These are phyloP conservation scores for Thripadectes ignobilis DNA, from an alignment of 2,797 vertebrate genomes.

Conservation along the genomic window DNA sequence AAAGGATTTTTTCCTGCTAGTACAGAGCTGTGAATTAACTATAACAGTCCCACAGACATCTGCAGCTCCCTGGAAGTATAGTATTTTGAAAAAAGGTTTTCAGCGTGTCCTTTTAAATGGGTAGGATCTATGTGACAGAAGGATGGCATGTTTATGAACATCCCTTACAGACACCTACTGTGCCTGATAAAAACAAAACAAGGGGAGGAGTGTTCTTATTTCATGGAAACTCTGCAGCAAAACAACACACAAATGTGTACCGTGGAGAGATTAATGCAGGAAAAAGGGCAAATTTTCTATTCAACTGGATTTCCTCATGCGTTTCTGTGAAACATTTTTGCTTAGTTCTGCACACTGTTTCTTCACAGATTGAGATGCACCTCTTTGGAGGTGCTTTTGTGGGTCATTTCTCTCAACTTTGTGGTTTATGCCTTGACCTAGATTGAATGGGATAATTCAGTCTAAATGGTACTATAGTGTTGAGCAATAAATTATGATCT, in stretches of 20 bases:
- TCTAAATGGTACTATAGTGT: neutral
- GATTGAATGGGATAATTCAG: conserved; percentile 40
- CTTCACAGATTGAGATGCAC: neutral
- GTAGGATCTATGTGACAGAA: neutral
- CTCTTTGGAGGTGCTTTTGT: neutral
- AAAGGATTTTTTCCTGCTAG: neutral
- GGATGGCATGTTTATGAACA: neutral
- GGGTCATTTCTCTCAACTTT: neutral
- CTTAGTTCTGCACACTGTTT: neutral
- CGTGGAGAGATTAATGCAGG: neutral
- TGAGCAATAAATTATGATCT: neutral
- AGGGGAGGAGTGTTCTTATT: neutral
- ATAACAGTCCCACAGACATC: neutral
- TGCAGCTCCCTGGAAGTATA: neutral
- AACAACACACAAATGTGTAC: neutral
- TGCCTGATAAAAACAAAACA: neutral
- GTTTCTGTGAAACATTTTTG: neutral
- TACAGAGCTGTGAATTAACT: conserved; percentile 33
- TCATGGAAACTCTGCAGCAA: neutral
- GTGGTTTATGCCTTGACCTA: conserved; percentile 21
- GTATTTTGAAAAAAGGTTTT: neutral
- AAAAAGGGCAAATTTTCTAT: neutral
- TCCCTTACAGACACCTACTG: neutral
- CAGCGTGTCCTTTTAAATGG: neutral
- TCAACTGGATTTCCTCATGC: neutral